phyloP scores from a whole-genome alignment of 2,113 vertebrate genomes.

The Strix uralensis region DNA sequence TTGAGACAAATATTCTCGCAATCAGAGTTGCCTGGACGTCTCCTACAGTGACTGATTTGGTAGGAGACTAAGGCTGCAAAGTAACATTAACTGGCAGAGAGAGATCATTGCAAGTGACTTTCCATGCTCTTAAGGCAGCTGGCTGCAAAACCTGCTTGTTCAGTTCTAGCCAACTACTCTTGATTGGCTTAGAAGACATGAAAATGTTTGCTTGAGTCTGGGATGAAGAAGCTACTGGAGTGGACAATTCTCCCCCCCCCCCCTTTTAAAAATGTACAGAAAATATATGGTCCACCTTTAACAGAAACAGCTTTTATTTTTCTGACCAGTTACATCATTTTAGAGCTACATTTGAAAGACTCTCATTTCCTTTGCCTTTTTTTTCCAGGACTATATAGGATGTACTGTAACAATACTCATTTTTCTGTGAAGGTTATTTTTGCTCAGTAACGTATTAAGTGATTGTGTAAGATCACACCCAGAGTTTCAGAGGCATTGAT shows the following conservation, averaged over 20 bases:
- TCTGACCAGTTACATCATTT: not conserved
- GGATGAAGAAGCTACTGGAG: not conserved
- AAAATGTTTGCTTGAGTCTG: not conserved
- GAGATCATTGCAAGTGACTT: not conserved
- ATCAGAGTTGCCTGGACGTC: not conserved
- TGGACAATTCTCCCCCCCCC: accelerated
- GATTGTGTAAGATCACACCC: not conserved
- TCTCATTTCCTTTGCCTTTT: not conserved
- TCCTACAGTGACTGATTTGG: not conserved
- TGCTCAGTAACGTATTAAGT: accelerated
- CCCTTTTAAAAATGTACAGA: not conserved
- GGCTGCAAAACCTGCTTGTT: not conserved
- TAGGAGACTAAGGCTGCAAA: not conserved
- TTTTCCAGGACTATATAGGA: not conserved
- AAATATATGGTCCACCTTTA: not conserved
- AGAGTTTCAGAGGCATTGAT: not conserved
- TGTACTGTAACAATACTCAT: not conserved
- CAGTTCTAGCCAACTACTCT: not conserved
- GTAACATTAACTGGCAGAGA: not conserved
- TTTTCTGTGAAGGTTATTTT: not conserved
- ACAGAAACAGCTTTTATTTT: not conserved
- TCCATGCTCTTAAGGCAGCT: not conserved
- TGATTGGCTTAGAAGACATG: not conserved
- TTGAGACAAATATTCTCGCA: not conserved
- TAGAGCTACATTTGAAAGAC: not conserved